phyloP scores from a whole-genome alignment of 2,888 invertebrate genomes.

The Xanthia togata region DNA sequence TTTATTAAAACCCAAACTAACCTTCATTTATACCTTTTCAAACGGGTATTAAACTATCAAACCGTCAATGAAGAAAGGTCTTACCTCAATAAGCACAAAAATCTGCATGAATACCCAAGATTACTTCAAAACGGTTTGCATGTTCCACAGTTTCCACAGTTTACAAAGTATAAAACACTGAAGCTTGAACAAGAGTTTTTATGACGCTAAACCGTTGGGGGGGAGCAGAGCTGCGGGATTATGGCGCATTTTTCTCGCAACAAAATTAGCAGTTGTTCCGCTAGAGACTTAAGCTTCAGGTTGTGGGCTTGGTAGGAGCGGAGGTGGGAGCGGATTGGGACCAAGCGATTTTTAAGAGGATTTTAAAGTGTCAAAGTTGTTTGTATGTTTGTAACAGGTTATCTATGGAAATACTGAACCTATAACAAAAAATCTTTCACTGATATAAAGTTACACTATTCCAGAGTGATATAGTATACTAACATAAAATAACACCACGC shows the following conservation, averaged over 20 bases:
- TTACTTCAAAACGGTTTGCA: conserved; percentile 55
- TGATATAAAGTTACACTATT: background rate
- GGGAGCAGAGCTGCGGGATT: conserved; percentile 54
- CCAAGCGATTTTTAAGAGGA: background rate
- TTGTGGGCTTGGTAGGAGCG: background rate
- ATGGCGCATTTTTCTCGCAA: conserved; percentile 63
- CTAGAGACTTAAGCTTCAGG: conserved; percentile 53
- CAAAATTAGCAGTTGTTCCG: conserved; percentile 66
- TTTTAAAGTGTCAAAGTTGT: no score
- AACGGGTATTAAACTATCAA: background rate
- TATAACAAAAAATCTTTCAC: background rate
- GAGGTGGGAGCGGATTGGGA: conserved; percentile 29
- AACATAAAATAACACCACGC: no score
- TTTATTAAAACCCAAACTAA: background rate
- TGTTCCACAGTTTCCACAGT: conserved; percentile 51
- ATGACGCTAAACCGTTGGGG: conserved; percentile 54
- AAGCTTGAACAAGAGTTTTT: conserved; percentile 58
- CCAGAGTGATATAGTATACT: no score
- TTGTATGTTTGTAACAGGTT: background rate
- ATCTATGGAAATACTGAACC: background rate
- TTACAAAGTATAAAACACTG: conserved; percentile 56
- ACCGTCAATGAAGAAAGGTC: background rate
- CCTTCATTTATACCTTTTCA: background rate
- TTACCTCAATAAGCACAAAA: background rate
- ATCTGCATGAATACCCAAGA: conserved; percentile 28